Evolutionary conservation across 2,888 invertebrate species (phyloP).

Genomic region (Drosophila demipolita): DNA sequence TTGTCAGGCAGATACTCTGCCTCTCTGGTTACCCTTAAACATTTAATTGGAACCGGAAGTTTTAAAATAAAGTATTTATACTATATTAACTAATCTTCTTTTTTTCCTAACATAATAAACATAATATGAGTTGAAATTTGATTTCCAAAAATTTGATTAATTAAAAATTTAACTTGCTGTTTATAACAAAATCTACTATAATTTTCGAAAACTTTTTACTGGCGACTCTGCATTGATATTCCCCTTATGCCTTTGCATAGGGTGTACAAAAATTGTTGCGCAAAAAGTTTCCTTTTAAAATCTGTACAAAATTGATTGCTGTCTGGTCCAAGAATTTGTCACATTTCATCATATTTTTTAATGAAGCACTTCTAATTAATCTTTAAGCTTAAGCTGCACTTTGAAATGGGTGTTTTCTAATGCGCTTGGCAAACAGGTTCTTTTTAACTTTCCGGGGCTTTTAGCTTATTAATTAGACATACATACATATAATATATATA

Average conservation of each 20-base stretch:
- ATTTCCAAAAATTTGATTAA: background rate
- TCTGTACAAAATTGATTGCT: constrained; percentile 24
- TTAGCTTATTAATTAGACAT: background rate
- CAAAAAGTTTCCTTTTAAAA: constrained; percentile 14
- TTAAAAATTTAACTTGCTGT: too few species aligned
- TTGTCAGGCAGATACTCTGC: constrained; percentile 1
- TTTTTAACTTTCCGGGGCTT: background rate
- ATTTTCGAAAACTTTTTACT: background rate
- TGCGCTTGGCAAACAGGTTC: background rate
- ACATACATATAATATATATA: background rate
- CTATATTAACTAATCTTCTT: background rate
- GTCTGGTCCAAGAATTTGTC: constrained; percentile 21
- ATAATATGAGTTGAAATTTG: background rate
- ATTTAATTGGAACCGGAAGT: background rate
- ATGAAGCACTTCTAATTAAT: constrained; percentile 36
- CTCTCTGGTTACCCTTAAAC: background rate
- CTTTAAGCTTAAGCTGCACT: constrained; percentile 23
- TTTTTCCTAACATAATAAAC: background rate
- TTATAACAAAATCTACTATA: too few species aligned
- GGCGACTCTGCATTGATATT: background rate
- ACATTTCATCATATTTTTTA: constrained; percentile 24
- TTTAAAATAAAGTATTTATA: background rate
- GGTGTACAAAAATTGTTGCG: constrained; percentile 3
- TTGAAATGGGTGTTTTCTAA: constrained; percentile 11
- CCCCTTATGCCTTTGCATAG: background rate